These are phyloP conservation scores for Tenthredo distinguenda DNA, from an alignment of 2,888 invertebrate species.

Conservation along the genomic window DNA sequence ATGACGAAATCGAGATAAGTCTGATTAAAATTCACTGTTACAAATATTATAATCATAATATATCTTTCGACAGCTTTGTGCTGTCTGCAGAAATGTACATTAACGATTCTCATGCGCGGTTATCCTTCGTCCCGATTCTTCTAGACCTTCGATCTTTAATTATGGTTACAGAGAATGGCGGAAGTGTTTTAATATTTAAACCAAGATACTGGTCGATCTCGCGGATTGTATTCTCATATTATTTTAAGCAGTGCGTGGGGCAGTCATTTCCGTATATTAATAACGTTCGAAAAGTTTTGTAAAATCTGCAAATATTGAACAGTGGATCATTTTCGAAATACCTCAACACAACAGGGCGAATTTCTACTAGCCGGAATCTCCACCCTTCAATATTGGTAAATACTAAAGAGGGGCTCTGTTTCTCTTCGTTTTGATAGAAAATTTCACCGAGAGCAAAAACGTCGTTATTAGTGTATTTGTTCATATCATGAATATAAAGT, in stretches of 20 bases:
- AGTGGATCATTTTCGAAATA: background rate
- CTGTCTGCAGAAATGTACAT: background rate
- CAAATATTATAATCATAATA: background rate
- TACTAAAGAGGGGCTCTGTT: background rate
- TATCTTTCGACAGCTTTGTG: background rate
- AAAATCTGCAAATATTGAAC: background rate
- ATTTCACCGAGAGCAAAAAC: background rate
- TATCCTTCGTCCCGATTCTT: constrained; percentile 12
- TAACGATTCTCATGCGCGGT: background rate
- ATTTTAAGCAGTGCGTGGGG: background rate
- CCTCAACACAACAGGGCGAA: too few relatives aligned
- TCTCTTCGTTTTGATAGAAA: too few relatives aligned
- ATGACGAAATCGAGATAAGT: background rate
- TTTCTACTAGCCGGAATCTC: too few relatives aligned
- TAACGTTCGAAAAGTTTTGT: background rate
- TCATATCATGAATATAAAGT: too few relatives aligned
- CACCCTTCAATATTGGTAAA: background rate
- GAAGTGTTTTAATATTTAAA: constrained; percentile 8
- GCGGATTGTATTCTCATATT: background rate
- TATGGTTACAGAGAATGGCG: constrained; percentile 21
- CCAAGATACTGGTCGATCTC: background rate
- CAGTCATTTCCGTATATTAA: background rate
- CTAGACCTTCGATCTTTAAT: constrained; percentile 4
- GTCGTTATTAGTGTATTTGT: background rate
- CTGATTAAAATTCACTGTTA: background rate